These are phyloP conservation scores for Apocrypta bakeri DNA, from an alignment of 1,140 invertebrate genomes.

Conservation along the genomic window DNA sequence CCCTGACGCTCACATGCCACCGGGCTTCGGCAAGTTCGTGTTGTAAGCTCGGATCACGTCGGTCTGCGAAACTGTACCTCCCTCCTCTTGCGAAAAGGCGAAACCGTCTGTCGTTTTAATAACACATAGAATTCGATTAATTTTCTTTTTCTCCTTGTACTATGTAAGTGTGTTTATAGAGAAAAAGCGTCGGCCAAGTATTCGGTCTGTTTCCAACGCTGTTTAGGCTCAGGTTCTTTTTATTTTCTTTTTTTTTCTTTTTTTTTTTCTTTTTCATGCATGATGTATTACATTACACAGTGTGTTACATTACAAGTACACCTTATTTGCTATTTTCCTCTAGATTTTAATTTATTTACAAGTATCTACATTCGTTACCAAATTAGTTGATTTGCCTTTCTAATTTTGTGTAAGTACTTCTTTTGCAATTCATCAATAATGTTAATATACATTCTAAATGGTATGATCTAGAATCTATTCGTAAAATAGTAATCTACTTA, in stretches of 20 bases:
- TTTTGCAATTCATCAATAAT: not conserved
- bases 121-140: not conserved
- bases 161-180: not conserved
- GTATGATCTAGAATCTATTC: not conserved
- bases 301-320: slow-evolving; percentile 5
- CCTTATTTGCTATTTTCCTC: too few species aligned
- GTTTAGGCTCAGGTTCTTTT: too few species aligned
- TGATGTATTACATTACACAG: not conserved
- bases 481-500: not conserved
- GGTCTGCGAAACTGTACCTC: slow-evolving; percentile 93
- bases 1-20: slow-evolving; percentile 78
- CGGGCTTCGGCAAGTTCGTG: slow-evolving; percentile 89
- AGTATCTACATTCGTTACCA: not conserved
- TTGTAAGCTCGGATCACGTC: slow-evolving; percentile 95
- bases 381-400: too few species aligned
- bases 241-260: too few species aligned
- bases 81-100: slow-evolving; percentile 99
- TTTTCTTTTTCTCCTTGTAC: not conserved
- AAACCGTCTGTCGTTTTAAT: slow-evolving; percentile 87
- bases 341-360: not conserved
- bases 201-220: not conserved
- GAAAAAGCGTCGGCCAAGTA: not conserved
- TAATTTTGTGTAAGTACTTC: too few species aligned
- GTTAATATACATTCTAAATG: not conserved
- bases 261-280: not conserved